Evolutionary conservation across 1,140 invertebrate genomes (phyloP), one percentile per base, ranked within the genome.

Genomic region (Lucilia cuprina): DNA sequence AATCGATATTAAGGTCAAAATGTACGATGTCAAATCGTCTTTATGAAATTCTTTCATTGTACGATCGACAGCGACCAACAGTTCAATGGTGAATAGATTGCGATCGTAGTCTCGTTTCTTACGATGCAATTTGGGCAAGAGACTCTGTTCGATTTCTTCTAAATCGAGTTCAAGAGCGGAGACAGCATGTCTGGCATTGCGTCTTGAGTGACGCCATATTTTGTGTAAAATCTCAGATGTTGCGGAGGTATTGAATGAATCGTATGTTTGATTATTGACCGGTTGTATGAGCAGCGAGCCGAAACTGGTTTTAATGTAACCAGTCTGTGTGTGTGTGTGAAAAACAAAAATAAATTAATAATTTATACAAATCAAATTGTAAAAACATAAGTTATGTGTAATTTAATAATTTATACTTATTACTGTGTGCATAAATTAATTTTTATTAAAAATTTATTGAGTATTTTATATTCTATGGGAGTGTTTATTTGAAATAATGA

Each of bases 1-100:
- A 87, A 95, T 96, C 65, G 94, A 95, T 93, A 97, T 95, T 14
- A 97, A 92, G 14, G 95, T 96, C 35, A 97, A 92, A 84, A 97
- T 94, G 87, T 97, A 97, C 82, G 92, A 90, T 21, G 91, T 88
- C 2, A 91, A 85, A 35, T 90, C 86, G 10, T 93, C 92, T 35
- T 86, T 86, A 87, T 97, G 96, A 87, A 96, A 97, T 21, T 93
- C 91, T 1, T 93, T 88, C 96, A 97, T 97, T 87, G 94, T 95
- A 14, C 91, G 90, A 89, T 97, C 96, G 35, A 96, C 95, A 4
- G 96, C 96, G 9, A 97, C 93, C 90, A 97, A 92, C 47, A 97
- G 93, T 91, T 97, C 96, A 50, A 97, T 93, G 86, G 94, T 95
- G 89, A 95, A 94, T 85, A 95, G 93, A 86, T 93, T 92, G 17